Conservation (phyloP, 2,113 vertebrate species). For the Clarias batrachus region DNA sequence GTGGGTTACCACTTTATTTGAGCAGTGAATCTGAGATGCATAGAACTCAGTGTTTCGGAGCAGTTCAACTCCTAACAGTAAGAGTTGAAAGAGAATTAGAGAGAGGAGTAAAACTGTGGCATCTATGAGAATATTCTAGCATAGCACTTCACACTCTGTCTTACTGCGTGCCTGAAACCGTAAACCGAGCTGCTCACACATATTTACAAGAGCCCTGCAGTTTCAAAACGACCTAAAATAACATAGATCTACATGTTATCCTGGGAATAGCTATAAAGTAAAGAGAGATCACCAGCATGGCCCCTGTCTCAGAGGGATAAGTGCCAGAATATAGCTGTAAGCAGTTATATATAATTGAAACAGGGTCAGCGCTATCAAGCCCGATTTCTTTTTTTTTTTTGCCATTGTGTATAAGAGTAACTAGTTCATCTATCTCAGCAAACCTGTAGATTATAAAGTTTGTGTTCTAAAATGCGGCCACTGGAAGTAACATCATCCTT, state of each 20-base stretch:
- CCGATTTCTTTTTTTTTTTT: neutral
- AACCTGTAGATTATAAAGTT: neutral
- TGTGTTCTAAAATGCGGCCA: neutral
- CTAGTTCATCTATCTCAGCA: neutral
- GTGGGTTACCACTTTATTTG: constrained; percentile 4
- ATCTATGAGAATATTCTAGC: constrained; percentile 38
- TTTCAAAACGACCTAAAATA: constrained; percentile 22
- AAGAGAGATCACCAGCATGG: neutral
- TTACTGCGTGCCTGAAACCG: constrained; percentile 37
- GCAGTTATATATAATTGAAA: constrained; percentile 10
- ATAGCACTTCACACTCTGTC: constrained; percentile 25
- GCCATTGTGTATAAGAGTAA: neutral
- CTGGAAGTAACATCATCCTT: neutral
- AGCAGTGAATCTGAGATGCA: constrained; percentile 10
- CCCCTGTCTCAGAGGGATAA: neutral
- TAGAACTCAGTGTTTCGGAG: constrained; percentile 1
- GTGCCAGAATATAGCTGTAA: constrained; percentile 6
- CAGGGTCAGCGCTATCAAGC: neutral
- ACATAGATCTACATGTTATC: constrained; percentile 4
- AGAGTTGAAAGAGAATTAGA: constrained; percentile 46
- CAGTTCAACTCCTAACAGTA: constrained; percentile 30
- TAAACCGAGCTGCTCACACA: neutral
- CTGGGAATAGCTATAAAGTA: neutral
- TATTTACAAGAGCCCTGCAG: neutral
- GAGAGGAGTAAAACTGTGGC: constrained; percentile 33